Conservation (phyloP, 2,797 vertebrate species). For the Malacoctenus gilli region DNA sequence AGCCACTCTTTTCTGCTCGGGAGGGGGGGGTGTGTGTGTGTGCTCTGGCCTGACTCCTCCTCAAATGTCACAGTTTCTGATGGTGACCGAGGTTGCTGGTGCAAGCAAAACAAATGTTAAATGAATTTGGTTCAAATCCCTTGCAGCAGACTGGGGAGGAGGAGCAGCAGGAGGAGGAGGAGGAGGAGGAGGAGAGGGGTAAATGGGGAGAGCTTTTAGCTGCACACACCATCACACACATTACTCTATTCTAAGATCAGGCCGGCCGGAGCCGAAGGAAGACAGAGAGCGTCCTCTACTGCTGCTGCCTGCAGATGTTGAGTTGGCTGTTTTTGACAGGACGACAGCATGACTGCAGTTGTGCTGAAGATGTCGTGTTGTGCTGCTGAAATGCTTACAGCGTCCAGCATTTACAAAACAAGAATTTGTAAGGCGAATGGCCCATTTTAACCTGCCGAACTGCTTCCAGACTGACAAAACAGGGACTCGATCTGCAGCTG, state of each 20-base stretch:
- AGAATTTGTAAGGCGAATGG: too few species aligned
- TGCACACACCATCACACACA: slow-evolving; percentile 36
- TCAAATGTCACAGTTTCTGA: slow-evolving; percentile 68
- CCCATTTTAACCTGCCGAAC: too few species aligned
- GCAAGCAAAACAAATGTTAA: slow-evolving; percentile 70
- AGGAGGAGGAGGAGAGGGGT: slow-evolving; percentile 22
- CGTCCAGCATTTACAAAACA: too few species aligned
- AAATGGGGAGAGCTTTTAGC: slow-evolving; percentile 49
- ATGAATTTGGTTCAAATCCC: slow-evolving; percentile 60
- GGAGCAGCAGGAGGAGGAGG: slow-evolving; percentile 26
- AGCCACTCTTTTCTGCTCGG: slow-evolving; percentile 37
- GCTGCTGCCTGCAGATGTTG: slow-evolving; percentile 54
- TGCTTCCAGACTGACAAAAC: too few species aligned
- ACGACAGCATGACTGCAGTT: too few species aligned
- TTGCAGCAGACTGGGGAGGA: slow-evolving; percentile 23
- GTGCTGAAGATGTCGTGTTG: too few species aligned
- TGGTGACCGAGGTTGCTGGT: slow-evolving; percentile 65
- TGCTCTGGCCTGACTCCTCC: slow-evolving; percentile 42
- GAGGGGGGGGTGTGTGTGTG: slow-evolving; percentile 1
- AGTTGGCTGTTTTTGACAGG: slow-evolving; percentile 3
- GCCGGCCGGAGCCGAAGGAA: slow-evolving; percentile 40
- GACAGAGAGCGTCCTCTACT: slow-evolving; percentile 68
- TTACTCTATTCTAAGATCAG: slow-evolving; percentile 39
- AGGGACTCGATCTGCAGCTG: too few species aligned
- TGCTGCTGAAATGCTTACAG: too few species aligned